phyloP scores from a whole-genome alignment of 2,888 invertebrate species.

The Tenodera sinensis region DNA sequence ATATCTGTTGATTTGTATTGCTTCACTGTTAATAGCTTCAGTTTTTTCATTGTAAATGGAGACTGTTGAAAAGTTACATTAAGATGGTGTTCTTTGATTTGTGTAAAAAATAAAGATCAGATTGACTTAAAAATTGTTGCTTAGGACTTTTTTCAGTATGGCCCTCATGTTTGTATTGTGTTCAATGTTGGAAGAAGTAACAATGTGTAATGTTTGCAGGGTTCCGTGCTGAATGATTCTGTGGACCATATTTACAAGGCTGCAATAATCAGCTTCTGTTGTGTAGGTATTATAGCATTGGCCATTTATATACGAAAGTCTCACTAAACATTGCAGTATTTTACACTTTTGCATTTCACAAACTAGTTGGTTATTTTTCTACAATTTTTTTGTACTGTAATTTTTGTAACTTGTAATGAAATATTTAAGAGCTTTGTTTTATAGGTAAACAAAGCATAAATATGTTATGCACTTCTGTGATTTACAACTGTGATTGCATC shows the following conservation, averaged over 20 bases:
- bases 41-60: too few relatives aligned
- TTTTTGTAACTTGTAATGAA: neutral
- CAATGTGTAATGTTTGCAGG: neutral
- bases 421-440: neutral
- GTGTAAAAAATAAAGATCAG: too few relatives aligned
- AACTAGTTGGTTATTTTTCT: neutral
- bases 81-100: too few relatives aligned
- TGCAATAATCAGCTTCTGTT: conserved; percentile 1
- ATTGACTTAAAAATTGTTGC: too few relatives aligned
- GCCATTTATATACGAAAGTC: neutral
- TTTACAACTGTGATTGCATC: neutral
- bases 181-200: neutral
- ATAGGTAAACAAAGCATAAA: neutral
- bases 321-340: neutral
- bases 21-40: too few relatives aligned
- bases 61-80: too few relatives aligned
- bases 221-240: neutral
- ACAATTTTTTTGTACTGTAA: neutral
- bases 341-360: neutral
- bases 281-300: neutral
- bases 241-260: neutral
- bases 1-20: too few relatives aligned
- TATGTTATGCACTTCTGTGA: neutral
- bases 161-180: too few relatives aligned
- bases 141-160: too few relatives aligned